Conservation (phyloP, 2,797 vertebrate genomes). For the Gallinago nigripennis region DNA sequence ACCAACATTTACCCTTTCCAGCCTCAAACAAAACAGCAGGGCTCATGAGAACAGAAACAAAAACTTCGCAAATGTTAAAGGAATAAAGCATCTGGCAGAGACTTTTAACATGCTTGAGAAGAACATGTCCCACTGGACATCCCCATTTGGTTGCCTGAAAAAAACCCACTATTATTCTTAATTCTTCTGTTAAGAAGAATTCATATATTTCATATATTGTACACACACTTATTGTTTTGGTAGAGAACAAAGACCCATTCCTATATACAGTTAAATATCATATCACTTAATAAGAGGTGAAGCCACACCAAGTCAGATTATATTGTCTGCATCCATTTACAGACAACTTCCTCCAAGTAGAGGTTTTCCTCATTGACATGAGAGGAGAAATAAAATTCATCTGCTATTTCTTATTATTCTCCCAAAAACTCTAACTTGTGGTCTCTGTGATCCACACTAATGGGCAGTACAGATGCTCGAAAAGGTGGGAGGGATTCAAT, state of each 20-base stretch:
- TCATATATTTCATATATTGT: neutral
- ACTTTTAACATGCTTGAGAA: conserved; percentile 47
- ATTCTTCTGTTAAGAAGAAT: neutral
- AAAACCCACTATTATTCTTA: neutral
- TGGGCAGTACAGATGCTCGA: neutral
- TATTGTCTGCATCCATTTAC: neutral
- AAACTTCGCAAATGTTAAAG: conserved; percentile 80
- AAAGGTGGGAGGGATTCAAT: neutral
- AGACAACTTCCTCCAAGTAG: neutral
- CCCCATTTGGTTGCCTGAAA: neutral
- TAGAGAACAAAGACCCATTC: neutral
- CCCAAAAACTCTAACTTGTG: neutral
- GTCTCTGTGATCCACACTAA: neutral
- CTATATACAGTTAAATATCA: neutral
- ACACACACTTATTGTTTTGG: neutral
- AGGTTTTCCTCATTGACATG: neutral
- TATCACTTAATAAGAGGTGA: neutral
- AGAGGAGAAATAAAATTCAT: neutral
- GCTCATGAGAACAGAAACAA: conserved; percentile 68
- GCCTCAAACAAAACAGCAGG: conserved; percentile 71
- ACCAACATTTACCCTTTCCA: conserved; percentile 77
- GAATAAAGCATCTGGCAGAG: conserved; percentile 71
- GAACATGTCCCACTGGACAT: conserved; percentile 37
- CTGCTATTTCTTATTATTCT: neutral
- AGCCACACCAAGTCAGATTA: neutral